Evolutionary conservation across 2,113 vertebrate species (phyloP).

Genomic region (Spilogale gracilis): DNA sequence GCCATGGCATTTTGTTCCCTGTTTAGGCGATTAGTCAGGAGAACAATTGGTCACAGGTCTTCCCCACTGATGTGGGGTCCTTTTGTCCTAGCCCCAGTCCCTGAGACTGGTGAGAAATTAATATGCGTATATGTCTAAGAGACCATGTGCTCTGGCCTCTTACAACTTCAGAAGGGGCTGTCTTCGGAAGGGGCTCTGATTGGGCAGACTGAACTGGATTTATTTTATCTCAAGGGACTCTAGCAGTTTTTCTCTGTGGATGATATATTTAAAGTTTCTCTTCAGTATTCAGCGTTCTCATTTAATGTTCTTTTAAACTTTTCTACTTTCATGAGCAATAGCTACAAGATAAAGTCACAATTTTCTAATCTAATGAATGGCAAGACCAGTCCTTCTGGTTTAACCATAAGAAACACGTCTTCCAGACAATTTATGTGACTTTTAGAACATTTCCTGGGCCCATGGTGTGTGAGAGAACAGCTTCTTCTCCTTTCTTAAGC

Average conservation of each 20-base stretch:
- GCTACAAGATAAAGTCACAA: neutral
- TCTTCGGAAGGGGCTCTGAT: conserved; percentile 15
- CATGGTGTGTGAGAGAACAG: neutral
- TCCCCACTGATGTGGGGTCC: neutral
- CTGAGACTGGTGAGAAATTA: neutral
- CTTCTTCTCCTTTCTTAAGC: neutral
- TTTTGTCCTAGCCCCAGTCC: neutral
- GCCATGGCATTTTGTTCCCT: neutral
- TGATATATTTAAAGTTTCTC: conserved; percentile 32
- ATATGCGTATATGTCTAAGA: neutral
- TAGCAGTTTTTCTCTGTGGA: neutral
- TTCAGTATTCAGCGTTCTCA: conserved; percentile 2
- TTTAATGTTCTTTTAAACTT: conserved; percentile 27
- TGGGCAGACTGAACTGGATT: neutral
- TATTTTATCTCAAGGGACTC: neutral
- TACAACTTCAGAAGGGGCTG: neutral
- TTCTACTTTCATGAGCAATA: neutral
- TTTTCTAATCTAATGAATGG: conserved; percentile 43
- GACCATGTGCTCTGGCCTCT: neutral
- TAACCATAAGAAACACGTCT: conserved; percentile 29
- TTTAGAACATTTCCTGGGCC: neutral
- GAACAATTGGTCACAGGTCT: conserved; percentile 23
- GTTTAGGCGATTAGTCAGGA: conserved; percentile 23
- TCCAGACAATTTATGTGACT: neutral
- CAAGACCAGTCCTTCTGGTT: neutral